Percentiles rank a stretch among this genome's conserved stretches.
Evolutionary conservation across 2,797 vertebrate genomes (phyloP).

Genomic region (Crax fasciolata): DNA sequence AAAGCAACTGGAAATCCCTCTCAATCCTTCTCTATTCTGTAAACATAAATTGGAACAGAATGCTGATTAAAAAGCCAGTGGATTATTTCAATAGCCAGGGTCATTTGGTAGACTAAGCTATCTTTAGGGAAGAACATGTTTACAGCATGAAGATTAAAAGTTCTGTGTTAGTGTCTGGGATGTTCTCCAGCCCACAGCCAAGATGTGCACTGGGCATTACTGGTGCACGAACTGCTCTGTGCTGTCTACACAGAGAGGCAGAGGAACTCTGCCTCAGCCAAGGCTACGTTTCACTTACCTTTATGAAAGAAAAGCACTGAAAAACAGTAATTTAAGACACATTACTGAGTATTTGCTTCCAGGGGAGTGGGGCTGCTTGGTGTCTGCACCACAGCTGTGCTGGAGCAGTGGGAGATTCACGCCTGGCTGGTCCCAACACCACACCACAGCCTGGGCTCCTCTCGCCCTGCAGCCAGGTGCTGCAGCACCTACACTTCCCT

Average conservation of each 20-base stretch:
- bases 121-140: slow-evolving; percentile 15
- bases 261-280: not conserved
- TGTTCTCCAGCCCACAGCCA: not conserved
- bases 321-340: not conserved
- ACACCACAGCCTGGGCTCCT: not conserved
- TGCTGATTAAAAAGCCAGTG: not conserved
- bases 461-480: not conserved
- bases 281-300: not conserved
- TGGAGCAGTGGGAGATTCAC: not conserved
- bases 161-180: not conserved
- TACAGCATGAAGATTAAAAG: not conserved
- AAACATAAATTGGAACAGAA: not conserved
- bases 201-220: not conserved
- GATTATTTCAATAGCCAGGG: not conserved
- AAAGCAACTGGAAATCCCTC: not conserved
- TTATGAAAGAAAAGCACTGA: not conserved
- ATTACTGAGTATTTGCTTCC: not conserved
- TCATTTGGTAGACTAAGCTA: not conserved
- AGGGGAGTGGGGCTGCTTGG: rapidly evolving
- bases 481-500: not conserved
- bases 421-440: not conserved
- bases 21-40: not conserved
- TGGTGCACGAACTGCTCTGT: not conserved
- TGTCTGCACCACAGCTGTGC: not conserved
- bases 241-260: not conserved